phyloP scores from a whole-genome alignment of 2,888 invertebrate genomes.

The Tenthredo notha region DNA sequence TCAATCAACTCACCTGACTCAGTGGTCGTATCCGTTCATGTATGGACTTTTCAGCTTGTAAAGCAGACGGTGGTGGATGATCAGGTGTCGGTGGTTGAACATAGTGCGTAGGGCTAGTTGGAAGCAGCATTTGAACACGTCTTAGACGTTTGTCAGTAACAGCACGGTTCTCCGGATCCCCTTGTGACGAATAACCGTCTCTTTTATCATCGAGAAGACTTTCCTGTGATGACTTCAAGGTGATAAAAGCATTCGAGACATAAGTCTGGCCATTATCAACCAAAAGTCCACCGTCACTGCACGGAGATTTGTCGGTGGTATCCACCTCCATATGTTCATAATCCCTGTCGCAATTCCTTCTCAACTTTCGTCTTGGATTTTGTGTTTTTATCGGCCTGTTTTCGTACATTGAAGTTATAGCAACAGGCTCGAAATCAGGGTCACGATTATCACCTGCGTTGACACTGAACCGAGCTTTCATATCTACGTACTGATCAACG shows the following conservation, averaged over 20 bases:
- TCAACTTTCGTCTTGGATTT: constrained; percentile 86
- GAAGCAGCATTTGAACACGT: constrained; percentile 80
- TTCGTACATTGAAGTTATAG: constrained; percentile 87
- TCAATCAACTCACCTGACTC: constrained; percentile 88
- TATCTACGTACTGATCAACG: constrained; percentile 89
- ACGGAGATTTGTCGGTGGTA: constrained; percentile 79
- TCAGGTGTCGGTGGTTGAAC: constrained; percentile 96
- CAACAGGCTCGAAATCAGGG: constrained; percentile 83
- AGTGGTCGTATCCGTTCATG: constrained; percentile 93
- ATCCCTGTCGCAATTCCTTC: constrained; percentile 81
- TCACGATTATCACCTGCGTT: constrained; percentile 73
- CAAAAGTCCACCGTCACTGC: constrained; percentile 70
- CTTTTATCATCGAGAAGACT: constrained; percentile 82
- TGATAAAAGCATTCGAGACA: constrained; percentile 81
- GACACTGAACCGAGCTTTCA: constrained; percentile 82
- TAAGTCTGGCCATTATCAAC: constrained; percentile 76
- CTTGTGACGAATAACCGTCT: constrained; percentile 78
- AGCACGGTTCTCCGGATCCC: constrained; percentile 63
- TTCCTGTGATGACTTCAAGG: constrained; percentile 82
- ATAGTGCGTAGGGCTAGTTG: constrained; percentile 94
- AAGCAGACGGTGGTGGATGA: constrained; percentile 95
- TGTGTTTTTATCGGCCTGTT: constrained; percentile 86
- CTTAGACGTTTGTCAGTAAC: constrained; percentile 74
- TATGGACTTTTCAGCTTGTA: constrained; percentile 93
- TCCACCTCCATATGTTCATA: constrained; percentile 84